These are phyloP conservation scores for Xenotilapia longispinis DNA, from an alignment of 2,113 vertebrate genomes.

Conservation along the genomic window DNA sequence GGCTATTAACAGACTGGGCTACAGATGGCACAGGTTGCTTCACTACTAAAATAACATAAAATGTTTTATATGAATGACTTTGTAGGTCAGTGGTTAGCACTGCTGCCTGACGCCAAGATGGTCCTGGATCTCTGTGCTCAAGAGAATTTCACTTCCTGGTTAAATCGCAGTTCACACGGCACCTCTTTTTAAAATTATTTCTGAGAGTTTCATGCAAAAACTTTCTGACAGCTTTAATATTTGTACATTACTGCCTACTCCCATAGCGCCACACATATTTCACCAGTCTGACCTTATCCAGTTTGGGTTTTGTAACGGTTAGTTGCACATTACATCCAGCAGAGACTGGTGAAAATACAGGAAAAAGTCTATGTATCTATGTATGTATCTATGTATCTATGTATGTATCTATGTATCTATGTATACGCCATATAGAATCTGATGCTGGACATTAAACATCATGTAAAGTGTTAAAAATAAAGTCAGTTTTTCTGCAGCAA, in stretches of 20 bases:
- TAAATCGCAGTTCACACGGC: background rate
- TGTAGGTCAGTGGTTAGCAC: background rate
- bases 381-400: rapidly evolving
- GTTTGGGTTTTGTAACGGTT: background rate
- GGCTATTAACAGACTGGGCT: background rate
- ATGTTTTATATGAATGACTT: background rate
- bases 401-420: rapidly evolving
- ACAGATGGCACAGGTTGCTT: background rate
- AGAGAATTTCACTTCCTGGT: background rate
- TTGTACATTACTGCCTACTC: background rate
- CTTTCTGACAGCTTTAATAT: background rate
- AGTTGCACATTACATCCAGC: background rate
- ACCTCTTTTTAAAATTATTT: background rate
- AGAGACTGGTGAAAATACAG: background rate
- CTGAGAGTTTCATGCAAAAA: background rate
- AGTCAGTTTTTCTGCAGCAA: background rate
- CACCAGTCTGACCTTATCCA: background rate
- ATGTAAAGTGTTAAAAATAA: background rate
- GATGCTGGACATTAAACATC: background rate
- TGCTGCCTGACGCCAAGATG: background rate
- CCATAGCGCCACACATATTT: background rate
- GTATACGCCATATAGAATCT: background rate
- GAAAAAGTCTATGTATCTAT: background rate
- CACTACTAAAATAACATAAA: background rate
- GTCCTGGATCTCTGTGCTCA: background rate